A percentile compares a stretch with the other conserved stretches of the same genome.
These are phyloP conservation scores for Myotis pilosus DNA, from an alignment of 2,797 vertebrate genomes.

Conservation along the genomic window DNA sequence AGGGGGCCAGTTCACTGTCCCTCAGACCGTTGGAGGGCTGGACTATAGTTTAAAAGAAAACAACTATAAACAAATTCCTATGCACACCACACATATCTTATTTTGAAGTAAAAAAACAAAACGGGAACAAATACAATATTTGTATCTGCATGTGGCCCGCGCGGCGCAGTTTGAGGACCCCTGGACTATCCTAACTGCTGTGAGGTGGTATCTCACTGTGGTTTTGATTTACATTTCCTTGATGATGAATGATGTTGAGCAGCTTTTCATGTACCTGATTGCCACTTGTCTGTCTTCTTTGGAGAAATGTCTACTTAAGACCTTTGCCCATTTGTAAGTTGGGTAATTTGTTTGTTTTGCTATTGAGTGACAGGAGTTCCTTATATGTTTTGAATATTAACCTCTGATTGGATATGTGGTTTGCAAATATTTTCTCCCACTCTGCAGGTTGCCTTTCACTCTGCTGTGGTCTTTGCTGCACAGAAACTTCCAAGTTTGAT, in stretches of 20 bases:
- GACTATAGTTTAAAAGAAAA: too few relatives aligned
- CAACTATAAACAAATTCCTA: too few relatives aligned
- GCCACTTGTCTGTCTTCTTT: background rate
- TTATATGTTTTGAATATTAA: background rate
- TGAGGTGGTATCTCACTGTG: background rate
- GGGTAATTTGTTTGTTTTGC: background rate
- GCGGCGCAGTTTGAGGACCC: too few relatives aligned
- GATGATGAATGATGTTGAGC: background rate
- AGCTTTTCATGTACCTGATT: background rate
- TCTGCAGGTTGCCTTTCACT: background rate
- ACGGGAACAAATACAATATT: too few relatives aligned
- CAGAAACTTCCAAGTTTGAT: background rate
- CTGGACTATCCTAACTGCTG: background rate
- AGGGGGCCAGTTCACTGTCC: too few relatives aligned
- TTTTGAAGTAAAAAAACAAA: too few relatives aligned
- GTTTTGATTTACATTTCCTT: background rate
- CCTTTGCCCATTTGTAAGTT: background rate
- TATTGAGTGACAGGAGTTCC: background rate
- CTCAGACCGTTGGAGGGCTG: too few relatives aligned
- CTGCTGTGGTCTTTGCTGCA: background rate
- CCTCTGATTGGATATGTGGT: background rate
- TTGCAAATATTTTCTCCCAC: background rate
- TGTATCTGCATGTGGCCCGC: too few relatives aligned
- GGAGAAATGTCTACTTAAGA: background rate
- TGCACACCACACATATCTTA: too few relatives aligned